Conservation (phyloP, 2,113 vertebrate species). For the Aleadryas rufinucha region DNA sequence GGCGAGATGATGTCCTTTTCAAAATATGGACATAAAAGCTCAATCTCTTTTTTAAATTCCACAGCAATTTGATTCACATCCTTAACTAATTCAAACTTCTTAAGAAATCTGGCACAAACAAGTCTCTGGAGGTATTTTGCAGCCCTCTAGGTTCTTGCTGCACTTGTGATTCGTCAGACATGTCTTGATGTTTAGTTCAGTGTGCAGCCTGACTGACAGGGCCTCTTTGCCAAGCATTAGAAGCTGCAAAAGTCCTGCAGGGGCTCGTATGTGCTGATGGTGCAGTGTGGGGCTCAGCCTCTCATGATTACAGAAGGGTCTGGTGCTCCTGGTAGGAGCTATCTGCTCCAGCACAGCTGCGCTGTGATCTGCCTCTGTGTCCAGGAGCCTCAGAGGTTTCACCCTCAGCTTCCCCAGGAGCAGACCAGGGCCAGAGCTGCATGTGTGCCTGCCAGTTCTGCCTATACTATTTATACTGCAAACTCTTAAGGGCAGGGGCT, state of each 20-base stretch:
- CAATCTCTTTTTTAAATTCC: neutral
- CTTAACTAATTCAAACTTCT: neutral
- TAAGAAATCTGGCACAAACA: neutral
- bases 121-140: neutral
- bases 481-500: neutral
- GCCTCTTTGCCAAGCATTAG: neutral
- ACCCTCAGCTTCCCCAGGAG: neutral
- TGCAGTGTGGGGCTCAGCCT: neutral
- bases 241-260: neutral
- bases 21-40: neutral
- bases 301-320: neutral
- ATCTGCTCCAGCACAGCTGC: neutral
- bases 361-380: neutral
- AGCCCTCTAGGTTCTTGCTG: neutral
- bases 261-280: accelerated
- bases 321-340: neutral
- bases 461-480: neutral
- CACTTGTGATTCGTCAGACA: neutral
- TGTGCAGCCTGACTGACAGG: neutral
- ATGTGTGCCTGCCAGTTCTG: neutral
- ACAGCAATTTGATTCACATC: neutral
- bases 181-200: neutral
- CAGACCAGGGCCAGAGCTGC: neutral
- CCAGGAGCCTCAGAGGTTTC: neutral
- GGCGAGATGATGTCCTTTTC: neutral